Conservation (phyloP, 2,797 vertebrate species). For the Phrynocephalus guinanensis region DNA sequence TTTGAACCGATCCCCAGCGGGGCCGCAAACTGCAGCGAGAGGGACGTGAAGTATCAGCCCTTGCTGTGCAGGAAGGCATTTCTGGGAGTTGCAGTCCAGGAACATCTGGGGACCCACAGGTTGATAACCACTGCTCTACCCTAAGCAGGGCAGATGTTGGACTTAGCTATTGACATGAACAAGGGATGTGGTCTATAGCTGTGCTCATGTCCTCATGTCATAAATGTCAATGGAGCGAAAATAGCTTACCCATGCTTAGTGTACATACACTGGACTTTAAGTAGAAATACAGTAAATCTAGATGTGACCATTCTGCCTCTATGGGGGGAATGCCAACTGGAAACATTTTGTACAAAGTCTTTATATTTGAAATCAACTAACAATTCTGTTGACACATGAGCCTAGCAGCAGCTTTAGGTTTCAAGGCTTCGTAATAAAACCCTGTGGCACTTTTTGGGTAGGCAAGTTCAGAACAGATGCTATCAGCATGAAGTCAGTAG, state of each 20-base stretch:
- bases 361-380: slow-evolving; percentile 37
- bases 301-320: not conserved
- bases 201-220: not conserved
- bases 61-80: too few relatives aligned
- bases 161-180: not conserved
- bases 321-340: not conserved
- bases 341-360: not conserved
- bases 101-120: too few relatives aligned
- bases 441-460: not conserved
- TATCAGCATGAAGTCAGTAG: slow-evolving; percentile 32
- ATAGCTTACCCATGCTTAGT: not conserved
- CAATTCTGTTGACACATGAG: slow-evolving; percentile 17
- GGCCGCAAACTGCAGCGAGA: too few relatives aligned
- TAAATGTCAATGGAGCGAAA: not conserved
- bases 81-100: too few relatives aligned
- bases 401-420: not conserved
- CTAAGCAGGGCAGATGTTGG: too few relatives aligned
- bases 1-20: too few relatives aligned
- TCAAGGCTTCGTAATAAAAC: not conserved
- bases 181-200: not conserved
- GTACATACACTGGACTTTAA: not conserved
- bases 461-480: slow-evolving; percentile 57
- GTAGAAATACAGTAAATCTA: not conserved
- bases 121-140: too few relatives aligned
- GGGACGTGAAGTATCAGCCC: too few relatives aligned